Percentiles rank a stretch among this genome's conserved stretches.
Conservation (phyloP, 2,797 vertebrate genomes). For the Malacoctenus gilli region DNA sequence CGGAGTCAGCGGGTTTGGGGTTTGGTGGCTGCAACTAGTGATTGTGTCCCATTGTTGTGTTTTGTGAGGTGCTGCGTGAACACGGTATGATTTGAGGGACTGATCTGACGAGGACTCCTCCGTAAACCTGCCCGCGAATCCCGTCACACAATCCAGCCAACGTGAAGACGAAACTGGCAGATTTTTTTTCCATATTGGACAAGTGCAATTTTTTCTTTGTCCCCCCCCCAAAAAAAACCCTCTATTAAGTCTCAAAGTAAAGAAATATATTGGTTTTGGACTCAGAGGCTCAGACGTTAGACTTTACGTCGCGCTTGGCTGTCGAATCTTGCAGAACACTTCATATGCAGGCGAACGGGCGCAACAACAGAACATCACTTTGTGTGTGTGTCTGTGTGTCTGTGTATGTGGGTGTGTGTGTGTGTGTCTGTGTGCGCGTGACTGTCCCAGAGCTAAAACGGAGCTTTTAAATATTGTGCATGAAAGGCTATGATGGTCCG, state of each 20-base stretch:
- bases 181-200: slow-evolving; percentile 43
- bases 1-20: too few relatives aligned
- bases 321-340: slow-evolving; percentile 50
- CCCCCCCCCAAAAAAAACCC: slow-evolving; percentile 42
- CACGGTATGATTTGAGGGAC: too few relatives aligned
- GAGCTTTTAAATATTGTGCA: slow-evolving; percentile 21
- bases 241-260: slow-evolving; percentile 60
- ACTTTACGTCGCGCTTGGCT: slow-evolving; percentile 57
- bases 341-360: slow-evolving; percentile 57
- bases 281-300: slow-evolving; percentile 60
- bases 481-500: slow-evolving; percentile 20
- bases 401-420: not conserved
- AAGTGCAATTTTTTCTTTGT: slow-evolving; percentile 48
- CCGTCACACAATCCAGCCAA: slow-evolving; percentile 57
- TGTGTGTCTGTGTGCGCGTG: not conserved
- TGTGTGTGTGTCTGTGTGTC: not conserved
- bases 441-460: slow-evolving; percentile 1
- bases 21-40: too few relatives aligned
- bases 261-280: slow-evolving; percentile 63
- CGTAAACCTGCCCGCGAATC: slow-evolving; percentile 44
- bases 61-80: too few relatives aligned
- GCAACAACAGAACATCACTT: slow-evolving; percentile 24
- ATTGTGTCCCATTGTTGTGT: too few relatives aligned
- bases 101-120: slow-evolving; percentile 37
- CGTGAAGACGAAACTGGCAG: slow-evolving; percentile 55